A percentile compares a stretch with the other conserved stretches of the same genome.
Conservation (phyloP, 2,797 vertebrate species). For the Periparus ater region DNA sequence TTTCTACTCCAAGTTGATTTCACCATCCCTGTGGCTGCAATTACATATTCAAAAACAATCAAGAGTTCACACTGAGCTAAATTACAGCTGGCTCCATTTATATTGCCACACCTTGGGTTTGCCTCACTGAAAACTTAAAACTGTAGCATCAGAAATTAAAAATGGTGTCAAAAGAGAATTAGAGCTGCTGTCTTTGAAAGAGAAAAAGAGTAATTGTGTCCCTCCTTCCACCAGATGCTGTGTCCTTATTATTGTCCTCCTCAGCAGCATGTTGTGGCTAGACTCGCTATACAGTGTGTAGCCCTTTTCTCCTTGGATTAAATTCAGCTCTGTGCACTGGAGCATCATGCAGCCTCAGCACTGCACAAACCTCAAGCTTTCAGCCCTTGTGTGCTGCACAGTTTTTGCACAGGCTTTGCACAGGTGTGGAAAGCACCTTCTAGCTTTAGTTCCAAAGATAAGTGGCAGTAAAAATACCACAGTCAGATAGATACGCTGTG, state of each 20-base stretch:
- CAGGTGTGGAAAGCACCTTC: background rate
- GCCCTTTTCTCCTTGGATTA: slow-evolving; percentile 1
- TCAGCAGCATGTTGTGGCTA: background rate
- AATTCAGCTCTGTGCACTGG: background rate
- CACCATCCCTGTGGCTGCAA: background rate
- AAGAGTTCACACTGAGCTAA: background rate
- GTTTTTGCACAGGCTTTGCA: fast-evolving
- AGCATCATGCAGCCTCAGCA: background rate
- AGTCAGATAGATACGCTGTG: background rate
- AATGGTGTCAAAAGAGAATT: background rate
- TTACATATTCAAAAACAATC: background rate
- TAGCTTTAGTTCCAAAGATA: background rate
- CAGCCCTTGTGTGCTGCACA: background rate
- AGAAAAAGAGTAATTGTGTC: background rate
- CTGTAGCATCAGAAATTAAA: background rate
- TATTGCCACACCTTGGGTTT: background rate
- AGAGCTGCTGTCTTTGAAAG: background rate
- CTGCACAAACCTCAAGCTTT: background rate
- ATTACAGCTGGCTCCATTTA: background rate
- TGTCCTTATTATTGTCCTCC: background rate
- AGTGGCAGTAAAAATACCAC: background rate
- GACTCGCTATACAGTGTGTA: background rate
- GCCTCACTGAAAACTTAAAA: background rate
- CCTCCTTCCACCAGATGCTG: slow-evolving; percentile 2
- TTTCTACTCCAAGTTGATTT: background rate